phyloP scores from a whole-genome alignment of 2,888 invertebrate species.

The Hedychridium roseum region DNA sequence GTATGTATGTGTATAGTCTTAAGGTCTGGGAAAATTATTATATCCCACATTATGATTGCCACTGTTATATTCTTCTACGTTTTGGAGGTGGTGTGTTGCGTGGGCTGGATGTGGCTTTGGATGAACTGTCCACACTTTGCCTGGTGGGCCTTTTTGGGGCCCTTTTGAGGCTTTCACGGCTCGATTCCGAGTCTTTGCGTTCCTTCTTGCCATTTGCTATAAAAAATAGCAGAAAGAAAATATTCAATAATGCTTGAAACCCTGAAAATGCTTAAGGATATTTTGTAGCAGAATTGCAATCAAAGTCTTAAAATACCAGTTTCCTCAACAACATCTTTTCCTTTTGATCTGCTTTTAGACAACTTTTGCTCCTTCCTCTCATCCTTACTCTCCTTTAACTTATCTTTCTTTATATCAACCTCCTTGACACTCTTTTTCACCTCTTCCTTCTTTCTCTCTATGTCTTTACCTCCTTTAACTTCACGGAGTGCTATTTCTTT shows the following conservation, averaged over 20 bases:
- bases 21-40: too few relatives aligned
- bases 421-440: slow-evolving; percentile 56
- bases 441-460: slow-evolving; percentile 59
- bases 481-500: slow-evolving; percentile 52
- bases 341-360: slow-evolving; percentile 57
- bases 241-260: too few relatives aligned
- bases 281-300: not conserved
- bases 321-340: slow-evolving; percentile 59
- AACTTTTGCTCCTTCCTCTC: slow-evolving; percentile 58
- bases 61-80: slow-evolving; percentile 55
- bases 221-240: slow-evolving; percentile 17
- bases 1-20: too few relatives aligned
- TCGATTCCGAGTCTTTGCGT: slow-evolving; percentile 58
- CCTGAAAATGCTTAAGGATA: too few relatives aligned
- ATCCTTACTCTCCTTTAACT: slow-evolving; percentile 56
- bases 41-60: too few relatives aligned
- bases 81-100: slow-evolving; percentile 60
- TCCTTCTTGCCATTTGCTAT: slow-evolving; percentile 54
- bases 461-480: slow-evolving; percentile 52
- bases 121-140: slow-evolving; percentile 57
- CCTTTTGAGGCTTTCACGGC: slow-evolving; percentile 56
- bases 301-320: slow-evolving; percentile 34
- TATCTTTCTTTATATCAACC: slow-evolving; percentile 56
- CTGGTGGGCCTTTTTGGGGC: slow-evolving; percentile 59
- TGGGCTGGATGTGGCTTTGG: slow-evolving; percentile 59